Evolutionary conservation across 2,113 vertebrate genomes (phyloP).

Genomic region (Brachyhypopomus occidentalis): DNA sequence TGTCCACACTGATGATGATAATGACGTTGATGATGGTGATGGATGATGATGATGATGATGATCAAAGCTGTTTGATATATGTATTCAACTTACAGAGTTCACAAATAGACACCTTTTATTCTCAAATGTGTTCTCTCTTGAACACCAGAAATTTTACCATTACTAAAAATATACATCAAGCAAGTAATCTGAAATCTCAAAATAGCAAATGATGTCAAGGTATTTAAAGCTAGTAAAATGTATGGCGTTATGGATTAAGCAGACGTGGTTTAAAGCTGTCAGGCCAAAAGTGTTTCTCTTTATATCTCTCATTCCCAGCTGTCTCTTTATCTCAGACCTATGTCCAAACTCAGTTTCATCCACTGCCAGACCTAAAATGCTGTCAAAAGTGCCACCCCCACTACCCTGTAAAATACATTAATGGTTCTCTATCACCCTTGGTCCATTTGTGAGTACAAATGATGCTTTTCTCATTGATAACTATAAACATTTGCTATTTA

Average conservation of each 20-base stretch:
- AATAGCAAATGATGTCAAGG: neutral
- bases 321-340: conserved; percentile 24
- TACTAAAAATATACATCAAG: neutral
- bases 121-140: neutral
- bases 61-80: neutral
- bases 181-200: conserved; percentile 12
- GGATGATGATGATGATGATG: too few species aligned
- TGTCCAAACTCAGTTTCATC: conserved; percentile 33
- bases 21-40: too few species aligned
- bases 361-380: conserved; percentile 35
- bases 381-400: neutral
- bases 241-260: conserved; percentile 55
- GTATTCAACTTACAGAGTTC: neutral
- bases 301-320: conserved; percentile 51
- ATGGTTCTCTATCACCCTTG: conserved; percentile 4
- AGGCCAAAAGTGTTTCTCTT: conserved; percentile 39
- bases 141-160: neutral
- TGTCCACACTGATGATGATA: too few species aligned
- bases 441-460: neutral
- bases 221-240: conserved; percentile 29
- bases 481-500: neutral
- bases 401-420: neutral
- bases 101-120: neutral
- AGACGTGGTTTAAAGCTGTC: conserved; percentile 52
- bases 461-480: neutral